Evolutionary conservation across 2,797 vertebrate genomes (phyloP).

Genomic region (Poeciliopsis gracilis): DNA sequence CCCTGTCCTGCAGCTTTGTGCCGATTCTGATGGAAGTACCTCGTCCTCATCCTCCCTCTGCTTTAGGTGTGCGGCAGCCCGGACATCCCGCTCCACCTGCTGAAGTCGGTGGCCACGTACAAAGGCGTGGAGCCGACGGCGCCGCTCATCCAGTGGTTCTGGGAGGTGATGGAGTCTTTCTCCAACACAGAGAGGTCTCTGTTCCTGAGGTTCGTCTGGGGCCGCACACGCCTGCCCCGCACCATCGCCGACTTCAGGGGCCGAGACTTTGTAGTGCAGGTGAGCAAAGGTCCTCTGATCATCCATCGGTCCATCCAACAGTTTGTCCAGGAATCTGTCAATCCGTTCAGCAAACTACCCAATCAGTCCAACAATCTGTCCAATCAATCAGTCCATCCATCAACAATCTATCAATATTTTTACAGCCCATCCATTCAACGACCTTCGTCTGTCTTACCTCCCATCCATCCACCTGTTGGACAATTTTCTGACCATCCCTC

Average conservation of each 20-base stretch:
- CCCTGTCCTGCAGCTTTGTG: background rate
- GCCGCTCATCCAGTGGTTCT: conserved; percentile 97
- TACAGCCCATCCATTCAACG: too few species aligned
- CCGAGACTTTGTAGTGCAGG: conserved; percentile 98
- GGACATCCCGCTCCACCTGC: conserved; percentile 96
- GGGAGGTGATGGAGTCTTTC: conserved; percentile 99
- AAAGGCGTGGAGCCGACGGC: conserved; percentile 95
- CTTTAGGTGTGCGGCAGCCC: conserved; percentile 96
- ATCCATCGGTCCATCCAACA: background rate
- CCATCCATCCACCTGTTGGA: too few species aligned
- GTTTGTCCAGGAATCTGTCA: too few species aligned
- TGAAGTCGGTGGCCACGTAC: conserved; percentile 98
- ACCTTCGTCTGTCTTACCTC: too few species aligned
- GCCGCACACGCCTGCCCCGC: conserved; percentile 93
- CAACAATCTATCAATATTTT: too few species aligned
- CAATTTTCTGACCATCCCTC: background rate
- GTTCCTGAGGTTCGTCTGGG: conserved; percentile 98
- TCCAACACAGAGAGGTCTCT: conserved; percentile 98
- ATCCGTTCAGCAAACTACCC: background rate
- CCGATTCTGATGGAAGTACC: background rate
- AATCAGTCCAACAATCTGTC: background rate
- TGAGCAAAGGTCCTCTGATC: conserved; percentile 45
- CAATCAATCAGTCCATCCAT: too few species aligned
- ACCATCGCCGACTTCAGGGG: conserved; percentile 98
- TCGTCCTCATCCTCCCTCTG: too few species aligned